Evolutionary conservation across 2,888 invertebrate species (phyloP).

Genomic region (Philhelius pedissequus): DNA sequence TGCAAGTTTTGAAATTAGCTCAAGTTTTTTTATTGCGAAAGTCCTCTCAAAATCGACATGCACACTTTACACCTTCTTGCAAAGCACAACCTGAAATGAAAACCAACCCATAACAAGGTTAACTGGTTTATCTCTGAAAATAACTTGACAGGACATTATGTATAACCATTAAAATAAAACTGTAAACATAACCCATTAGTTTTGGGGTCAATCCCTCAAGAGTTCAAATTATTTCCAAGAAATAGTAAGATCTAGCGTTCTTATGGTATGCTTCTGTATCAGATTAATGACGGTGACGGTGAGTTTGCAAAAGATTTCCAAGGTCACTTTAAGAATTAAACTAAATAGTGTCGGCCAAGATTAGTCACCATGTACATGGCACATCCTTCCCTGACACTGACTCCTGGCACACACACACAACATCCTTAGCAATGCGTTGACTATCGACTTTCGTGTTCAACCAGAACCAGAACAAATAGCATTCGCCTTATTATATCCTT

Average conservation of each 20-base stretch:
- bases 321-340: slow-evolving; percentile 21
- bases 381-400: slow-evolving; percentile 14
- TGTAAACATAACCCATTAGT: not conserved
- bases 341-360: slow-evolving; percentile 41
- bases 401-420: too few relatives aligned
- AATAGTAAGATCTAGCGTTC: not conserved
- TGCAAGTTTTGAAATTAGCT: too few relatives aligned
- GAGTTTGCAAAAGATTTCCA: slow-evolving; percentile 35
- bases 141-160: not conserved
- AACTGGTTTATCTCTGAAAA: not conserved
- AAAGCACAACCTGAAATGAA: too few relatives aligned
- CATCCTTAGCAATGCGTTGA: slow-evolving; percentile 65
- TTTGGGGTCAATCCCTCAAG: not conserved
- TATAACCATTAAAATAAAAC: not conserved
- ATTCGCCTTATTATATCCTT: slow-evolving; percentile 63
- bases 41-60: too few relatives aligned
- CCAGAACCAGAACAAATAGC: slow-evolving; percentile 56
- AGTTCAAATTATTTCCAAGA: not conserved
- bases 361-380: slow-evolving; percentile 41
- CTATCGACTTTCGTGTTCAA: slow-evolving; percentile 59
- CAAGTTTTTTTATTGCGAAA: too few relatives aligned
- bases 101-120: not conserved
- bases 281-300: not conserved
- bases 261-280: not conserved
- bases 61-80: too few relatives aligned